phyloP scores from a whole-genome alignment of 2,888 invertebrate species.

The Iselma pallidipennis region DNA sequence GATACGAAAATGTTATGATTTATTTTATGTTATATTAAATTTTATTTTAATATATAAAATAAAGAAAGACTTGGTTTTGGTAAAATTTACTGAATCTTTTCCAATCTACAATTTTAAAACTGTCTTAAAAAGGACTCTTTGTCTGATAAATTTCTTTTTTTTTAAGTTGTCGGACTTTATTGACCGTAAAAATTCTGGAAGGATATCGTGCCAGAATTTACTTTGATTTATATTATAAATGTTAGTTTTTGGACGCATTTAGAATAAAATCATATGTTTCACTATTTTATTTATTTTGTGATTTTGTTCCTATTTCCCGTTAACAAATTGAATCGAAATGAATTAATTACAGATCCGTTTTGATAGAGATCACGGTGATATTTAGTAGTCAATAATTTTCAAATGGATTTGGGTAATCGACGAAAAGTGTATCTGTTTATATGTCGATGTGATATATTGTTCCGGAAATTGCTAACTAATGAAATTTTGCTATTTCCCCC shows the following conservation, averaged over 20 bases:
- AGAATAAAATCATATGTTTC: too few species aligned
- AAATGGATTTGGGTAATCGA: background rate
- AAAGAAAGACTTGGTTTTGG: background rate
- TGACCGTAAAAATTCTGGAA: too few species aligned
- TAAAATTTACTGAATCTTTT: background rate
- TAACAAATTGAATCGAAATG: background rate
- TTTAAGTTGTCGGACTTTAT: background rate
- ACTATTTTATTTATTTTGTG: too few species aligned
- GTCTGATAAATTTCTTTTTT: background rate
- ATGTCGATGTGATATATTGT: background rate
- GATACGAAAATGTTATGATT: background rate
- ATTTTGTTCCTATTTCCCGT: too few species aligned
- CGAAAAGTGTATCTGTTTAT: background rate
- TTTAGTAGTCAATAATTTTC: slow-evolving; percentile 1
- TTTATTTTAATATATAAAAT: background rate
- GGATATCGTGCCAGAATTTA: too few species aligned
- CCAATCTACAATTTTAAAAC: background rate
- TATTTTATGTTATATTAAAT: slow-evolving; percentile 3
- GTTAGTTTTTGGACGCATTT: too few species aligned
- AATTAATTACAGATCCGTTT: background rate
- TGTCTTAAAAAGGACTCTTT: background rate
- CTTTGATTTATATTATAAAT: too few species aligned
- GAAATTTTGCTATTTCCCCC: background rate
- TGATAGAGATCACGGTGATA: background rate
- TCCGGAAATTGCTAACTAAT: slow-evolving; percentile 1